Percentiles rank a stretch among this genome's conserved stretches.
phyloP scores from a whole-genome alignment of 2,113 vertebrate genomes.

The Prochilodus magdalenae region DNA sequence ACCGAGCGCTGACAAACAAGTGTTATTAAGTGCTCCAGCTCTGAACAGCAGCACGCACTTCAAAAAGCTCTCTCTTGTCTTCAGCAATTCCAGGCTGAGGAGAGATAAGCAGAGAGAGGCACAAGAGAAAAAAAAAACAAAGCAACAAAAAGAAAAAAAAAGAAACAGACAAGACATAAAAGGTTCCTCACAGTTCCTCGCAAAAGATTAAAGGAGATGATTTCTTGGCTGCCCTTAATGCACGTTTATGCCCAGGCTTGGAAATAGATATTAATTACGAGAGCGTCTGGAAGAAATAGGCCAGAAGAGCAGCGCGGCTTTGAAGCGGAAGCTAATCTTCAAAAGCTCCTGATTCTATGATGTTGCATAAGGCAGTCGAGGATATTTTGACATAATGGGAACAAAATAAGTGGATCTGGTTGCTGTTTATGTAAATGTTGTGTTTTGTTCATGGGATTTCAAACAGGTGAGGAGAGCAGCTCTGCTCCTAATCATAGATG shows the following conservation, averaged over 20 bases:
- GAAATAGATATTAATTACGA: constrained; percentile 70
- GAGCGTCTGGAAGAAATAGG: constrained; percentile 63
- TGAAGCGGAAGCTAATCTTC: constrained; percentile 66
- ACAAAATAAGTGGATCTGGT: constrained; percentile 48
- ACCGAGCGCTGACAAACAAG: constrained; percentile 43
- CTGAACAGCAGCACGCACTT: constrained; percentile 50
- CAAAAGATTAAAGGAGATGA: constrained; percentile 60
- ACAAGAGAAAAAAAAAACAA: constrained; percentile 23
- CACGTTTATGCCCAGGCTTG: constrained; percentile 51
- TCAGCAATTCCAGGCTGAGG: constrained; percentile 20
- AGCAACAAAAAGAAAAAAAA: neutral
- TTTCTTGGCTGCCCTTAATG: constrained; percentile 57
- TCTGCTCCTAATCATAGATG: neutral
- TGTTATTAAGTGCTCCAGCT: constrained; percentile 50
- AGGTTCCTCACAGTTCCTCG: constrained; percentile 49
- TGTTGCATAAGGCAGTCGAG: constrained; percentile 57
- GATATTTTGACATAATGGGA: constrained; percentile 65
- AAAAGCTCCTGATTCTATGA: constrained; percentile 60
- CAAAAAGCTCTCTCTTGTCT: constrained; percentile 34
- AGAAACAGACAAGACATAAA: constrained; percentile 32
- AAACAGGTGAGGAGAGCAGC: constrained; percentile 26
- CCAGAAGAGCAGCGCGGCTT: constrained; percentile 55
- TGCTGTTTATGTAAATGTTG: constrained; percentile 52
- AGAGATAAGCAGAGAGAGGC: constrained; percentile 33
- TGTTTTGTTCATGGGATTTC: constrained; percentile 46